These are phyloP conservation scores for Tapirus indicus DNA, from an alignment of 2,797 vertebrate genomes.

Conservation along the genomic window DNA sequence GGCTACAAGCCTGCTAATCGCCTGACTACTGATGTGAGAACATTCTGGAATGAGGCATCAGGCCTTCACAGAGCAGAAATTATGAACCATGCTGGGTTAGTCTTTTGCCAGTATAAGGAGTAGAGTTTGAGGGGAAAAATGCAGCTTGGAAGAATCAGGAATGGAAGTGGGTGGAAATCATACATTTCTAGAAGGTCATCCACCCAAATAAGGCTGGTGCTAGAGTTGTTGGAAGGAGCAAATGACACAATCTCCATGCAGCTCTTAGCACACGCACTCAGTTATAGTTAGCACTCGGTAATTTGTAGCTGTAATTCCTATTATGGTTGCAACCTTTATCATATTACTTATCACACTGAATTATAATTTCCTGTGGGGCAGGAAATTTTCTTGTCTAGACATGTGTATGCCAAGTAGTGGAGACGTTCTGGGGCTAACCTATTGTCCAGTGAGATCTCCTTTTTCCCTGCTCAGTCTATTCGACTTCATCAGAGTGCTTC, in stretches of 20 bases:
- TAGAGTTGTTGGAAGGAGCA: not conserved
- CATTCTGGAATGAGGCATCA: not conserved
- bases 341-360: not conserved
- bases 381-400: not conserved
- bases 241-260: not conserved
- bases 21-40: not conserved
- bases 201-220: not conserved
- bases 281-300: not conserved
- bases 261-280: not conserved
- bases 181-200: constrained; percentile 66
- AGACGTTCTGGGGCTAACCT: not conserved
- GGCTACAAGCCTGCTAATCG: not conserved
- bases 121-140: not conserved
- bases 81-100: not conserved
- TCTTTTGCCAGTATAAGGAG: constrained; percentile 11
- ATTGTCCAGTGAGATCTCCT: not conserved
- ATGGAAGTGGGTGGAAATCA: constrained; percentile 56
- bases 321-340: not conserved
- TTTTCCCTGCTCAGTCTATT: not conserved
- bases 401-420: not conserved
- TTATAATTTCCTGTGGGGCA: not conserved
- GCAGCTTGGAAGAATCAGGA: constrained; percentile 24
- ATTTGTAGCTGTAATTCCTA: not conserved
- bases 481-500: not conserved
- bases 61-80: not conserved